phyloP scores from a whole-genome alignment of 2,888 invertebrate genomes.

The Orchesella flavescens region DNA sequence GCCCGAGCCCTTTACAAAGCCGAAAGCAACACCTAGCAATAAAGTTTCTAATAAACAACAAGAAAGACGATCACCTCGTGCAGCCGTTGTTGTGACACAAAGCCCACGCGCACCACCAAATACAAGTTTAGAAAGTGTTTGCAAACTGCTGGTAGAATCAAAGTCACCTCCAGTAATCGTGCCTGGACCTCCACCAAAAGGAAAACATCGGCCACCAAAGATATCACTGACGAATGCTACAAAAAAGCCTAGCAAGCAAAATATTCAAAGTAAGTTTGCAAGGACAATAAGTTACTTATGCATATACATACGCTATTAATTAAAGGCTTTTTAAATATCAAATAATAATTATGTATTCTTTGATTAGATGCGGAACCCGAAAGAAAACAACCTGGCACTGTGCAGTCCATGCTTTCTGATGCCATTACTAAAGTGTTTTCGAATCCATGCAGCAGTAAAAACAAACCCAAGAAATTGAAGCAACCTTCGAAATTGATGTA shows the following conservation, averaged over 20 bases:
- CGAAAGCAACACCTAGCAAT: too few species aligned
- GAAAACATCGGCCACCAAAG: not conserved
- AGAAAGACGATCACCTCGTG: too few species aligned
- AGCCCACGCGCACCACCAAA: too few species aligned
- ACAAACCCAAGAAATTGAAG: not conserved
- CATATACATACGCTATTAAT: not conserved
- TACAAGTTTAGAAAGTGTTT: too few species aligned
- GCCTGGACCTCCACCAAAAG: too few species aligned
- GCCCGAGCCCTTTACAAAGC: too few species aligned
- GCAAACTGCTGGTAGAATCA: too few species aligned
- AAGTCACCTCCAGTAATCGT: too few species aligned
- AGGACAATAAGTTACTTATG: not conserved
- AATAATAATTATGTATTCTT: not conserved
- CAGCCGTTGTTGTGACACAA: too few species aligned
- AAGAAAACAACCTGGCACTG: slow-evolving; percentile 8
- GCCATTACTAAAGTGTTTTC: slow-evolving; percentile 34
- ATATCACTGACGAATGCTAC: not conserved
- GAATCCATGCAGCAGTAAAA: not conserved
- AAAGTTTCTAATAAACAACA: too few species aligned
- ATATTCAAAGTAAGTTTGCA: slow-evolving; percentile 8
- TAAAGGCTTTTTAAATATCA: too few species aligned
- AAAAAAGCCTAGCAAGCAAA: not conserved
- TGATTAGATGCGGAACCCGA: slow-evolving; percentile 1
- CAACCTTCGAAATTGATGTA: not conserved
- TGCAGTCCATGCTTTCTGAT: slow-evolving; percentile 21